Evolutionary conservation across 2,797 vertebrate species (phyloP), one percentile per base, ranked within the genome.

Genomic region (Smutsia temminckii): DNA sequence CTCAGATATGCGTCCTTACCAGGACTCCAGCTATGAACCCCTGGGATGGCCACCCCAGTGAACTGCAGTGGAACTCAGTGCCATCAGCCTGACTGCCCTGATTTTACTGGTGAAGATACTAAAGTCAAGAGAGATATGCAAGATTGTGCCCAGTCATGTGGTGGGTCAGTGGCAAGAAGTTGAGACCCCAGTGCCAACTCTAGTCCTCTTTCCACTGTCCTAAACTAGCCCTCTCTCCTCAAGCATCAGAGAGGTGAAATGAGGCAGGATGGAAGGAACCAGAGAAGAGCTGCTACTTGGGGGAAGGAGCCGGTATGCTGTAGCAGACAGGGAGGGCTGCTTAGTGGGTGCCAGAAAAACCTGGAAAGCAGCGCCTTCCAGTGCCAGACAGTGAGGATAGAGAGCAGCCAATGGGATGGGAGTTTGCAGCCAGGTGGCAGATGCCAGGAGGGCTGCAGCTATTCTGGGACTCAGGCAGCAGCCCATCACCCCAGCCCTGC

Each of bases 381-480:
- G 46, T 10, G 91, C 95, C 97, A 97, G 96, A 92, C 86, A 59
- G 97, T 91, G 83, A 53, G 71, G 71, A 83, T 27, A 32, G n/a
- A 89, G 92, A 78, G 69, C 89, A 88, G 94, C 96, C 96, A 92
- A 85, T 71, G 77, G 69, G 96, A 87, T 79, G 91, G 84, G 84
- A 96, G 95, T 49, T 71, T 94, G 91, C 96, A 94, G 84, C 87
- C 83, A 96, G 94, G 63, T n/a, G 37, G 93, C 97, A 97, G 96
- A 97, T 94, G 91, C 96, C 79, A 49, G 95, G 86, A 97, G 71
- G 95, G 80, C 88, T 96, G 95, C 20, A 91, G 95, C 95, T 98
- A 97, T 98, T 98, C 96, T 94, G 89, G 94, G 95, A 91, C 32
- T 40, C 12, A 34, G 86, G 92, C 95, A 27, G 27, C 7, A 49